Percentiles rank a stretch among this genome's conserved stretches.
These are phyloP conservation scores for Hypena proboscidalis DNA, from an alignment of 2,888 invertebrate species.

Conservation along the genomic window DNA sequence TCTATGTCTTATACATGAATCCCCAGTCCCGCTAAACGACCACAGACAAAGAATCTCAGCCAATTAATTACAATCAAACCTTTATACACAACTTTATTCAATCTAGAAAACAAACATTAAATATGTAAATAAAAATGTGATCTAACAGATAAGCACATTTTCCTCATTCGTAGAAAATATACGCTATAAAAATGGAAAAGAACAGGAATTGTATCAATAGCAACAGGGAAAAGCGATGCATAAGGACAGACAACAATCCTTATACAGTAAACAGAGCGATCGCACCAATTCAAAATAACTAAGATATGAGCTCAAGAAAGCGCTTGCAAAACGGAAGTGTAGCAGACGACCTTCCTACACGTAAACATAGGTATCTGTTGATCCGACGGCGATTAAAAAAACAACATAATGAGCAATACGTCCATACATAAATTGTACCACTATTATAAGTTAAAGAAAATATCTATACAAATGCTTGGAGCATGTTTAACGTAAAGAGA, in stretches of 20 bases:
- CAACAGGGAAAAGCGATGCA: constrained; percentile 38
- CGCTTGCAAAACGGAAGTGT: constrained; percentile 54
- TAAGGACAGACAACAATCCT: constrained; percentile 39
- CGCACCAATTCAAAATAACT: constrained; percentile 51
- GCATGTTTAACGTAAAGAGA: constrained; percentile 68
- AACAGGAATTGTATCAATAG: constrained; percentile 34
- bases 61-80: constrained; percentile 11
- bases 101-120: constrained; percentile 21
- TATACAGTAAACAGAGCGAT: constrained; percentile 42
- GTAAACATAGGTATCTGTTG: constrained; percentile 39
- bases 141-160: constrained; percentile 29
- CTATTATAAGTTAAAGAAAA: constrained; percentile 50
- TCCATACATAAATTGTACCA: constrained; percentile 43
- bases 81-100: constrained; percentile 11
- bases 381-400: constrained; percentile 42
- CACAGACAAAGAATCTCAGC: constrained; percentile 21
- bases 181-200: constrained; percentile 22
- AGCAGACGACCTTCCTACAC: constrained; percentile 51
- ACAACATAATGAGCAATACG: constrained; percentile 40
- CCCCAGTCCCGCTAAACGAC: constrained; percentile 18
- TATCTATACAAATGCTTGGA: constrained; percentile 51
- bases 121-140: no score
- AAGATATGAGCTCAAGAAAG: constrained; percentile 55
- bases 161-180: constrained; percentile 18
- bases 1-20: constrained; percentile 50